Conservation (phyloP, 2,113 vertebrate genomes). For the Bagarius yarrelli region DNA sequence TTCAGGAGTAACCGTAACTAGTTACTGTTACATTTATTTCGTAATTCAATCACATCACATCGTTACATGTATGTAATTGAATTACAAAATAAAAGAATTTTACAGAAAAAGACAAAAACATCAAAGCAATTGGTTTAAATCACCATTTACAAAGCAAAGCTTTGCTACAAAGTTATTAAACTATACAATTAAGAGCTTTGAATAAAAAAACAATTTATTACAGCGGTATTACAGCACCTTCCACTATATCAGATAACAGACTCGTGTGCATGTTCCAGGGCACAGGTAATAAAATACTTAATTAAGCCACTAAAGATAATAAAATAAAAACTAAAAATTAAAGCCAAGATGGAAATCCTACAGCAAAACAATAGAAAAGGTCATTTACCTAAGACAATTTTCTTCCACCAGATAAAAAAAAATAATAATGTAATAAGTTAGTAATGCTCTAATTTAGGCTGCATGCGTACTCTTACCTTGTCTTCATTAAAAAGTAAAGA, state of each 20-base stretch:
- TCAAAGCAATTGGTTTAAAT: background rate
- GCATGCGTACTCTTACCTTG: constrained; percentile 33
- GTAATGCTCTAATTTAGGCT: background rate
- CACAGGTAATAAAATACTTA: background rate
- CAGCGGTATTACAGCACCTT: background rate
- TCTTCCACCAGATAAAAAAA: background rate
- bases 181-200: background rate
- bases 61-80: no score
- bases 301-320: background rate
- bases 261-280: background rate
- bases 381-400: background rate
- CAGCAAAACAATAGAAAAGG: background rate
- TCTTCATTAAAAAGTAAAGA: constrained; percentile 15
- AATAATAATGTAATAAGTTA: background rate
- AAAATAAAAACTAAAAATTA: background rate
- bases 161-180: background rate
- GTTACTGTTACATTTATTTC: no score
- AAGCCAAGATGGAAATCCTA: background rate
- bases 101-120: background rate
- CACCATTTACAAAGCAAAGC: background rate
- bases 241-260: background rate
- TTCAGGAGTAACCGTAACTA: no score
- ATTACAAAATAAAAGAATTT: background rate
- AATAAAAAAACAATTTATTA: background rate
- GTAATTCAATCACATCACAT: no score